Percentiles rank a stretch among this genome's conserved stretches.
Conservation (phyloP, 2,888 invertebrate genomes). For the Drosophila putrida region DNA sequence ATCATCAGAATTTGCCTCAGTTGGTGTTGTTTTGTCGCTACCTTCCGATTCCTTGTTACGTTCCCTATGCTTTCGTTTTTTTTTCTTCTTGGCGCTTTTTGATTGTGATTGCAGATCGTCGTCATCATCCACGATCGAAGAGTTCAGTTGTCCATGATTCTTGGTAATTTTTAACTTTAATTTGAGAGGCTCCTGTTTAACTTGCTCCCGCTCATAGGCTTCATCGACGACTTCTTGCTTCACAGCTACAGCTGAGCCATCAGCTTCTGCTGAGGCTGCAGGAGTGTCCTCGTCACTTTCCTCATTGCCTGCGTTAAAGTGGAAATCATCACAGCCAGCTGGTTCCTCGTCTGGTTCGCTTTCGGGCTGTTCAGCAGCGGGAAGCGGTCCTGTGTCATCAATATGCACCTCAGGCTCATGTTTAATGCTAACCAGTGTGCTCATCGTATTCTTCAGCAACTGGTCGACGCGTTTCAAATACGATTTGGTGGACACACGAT, state of each 20-base stretch:
- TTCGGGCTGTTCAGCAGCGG: conserved; percentile 25
- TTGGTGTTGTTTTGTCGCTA: neutral
- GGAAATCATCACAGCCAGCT: conserved; percentile 43
- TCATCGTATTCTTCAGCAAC: conserved; percentile 82
- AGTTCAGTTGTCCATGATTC: conserved; percentile 84
- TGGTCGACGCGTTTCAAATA: conserved; percentile 83
- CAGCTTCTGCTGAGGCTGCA: conserved; percentile 1
- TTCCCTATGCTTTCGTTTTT: conserved; percentile 81
- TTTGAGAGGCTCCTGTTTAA: conserved; percentile 66
- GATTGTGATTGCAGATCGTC: conserved; percentile 48
- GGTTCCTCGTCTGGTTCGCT: conserved; percentile 46
- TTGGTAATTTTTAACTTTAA: conserved; percentile 85
- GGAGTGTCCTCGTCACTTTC: conserved; percentile 58
- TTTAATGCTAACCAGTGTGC: conserved; percentile 83
- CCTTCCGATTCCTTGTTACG: conserved; percentile 47
- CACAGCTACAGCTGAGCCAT: conserved; percentile 48
- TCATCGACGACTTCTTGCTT: conserved; percentile 73
- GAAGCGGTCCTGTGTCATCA: conserved; percentile 51
- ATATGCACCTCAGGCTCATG: conserved; percentile 83
- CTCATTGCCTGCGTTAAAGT: conserved; percentile 34
- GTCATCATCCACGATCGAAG: conserved; percentile 82
- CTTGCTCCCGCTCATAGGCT: conserved; percentile 27
- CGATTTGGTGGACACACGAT: conserved; percentile 81
- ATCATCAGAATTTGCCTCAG: neutral
- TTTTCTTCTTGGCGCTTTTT: conserved; percentile 80